Percentiles rank a stretch among this genome's conserved stretches.
Evolutionary conservation across 2,797 vertebrate genomes (phyloP).

Genomic region (Neostethus bicornis): DNA sequence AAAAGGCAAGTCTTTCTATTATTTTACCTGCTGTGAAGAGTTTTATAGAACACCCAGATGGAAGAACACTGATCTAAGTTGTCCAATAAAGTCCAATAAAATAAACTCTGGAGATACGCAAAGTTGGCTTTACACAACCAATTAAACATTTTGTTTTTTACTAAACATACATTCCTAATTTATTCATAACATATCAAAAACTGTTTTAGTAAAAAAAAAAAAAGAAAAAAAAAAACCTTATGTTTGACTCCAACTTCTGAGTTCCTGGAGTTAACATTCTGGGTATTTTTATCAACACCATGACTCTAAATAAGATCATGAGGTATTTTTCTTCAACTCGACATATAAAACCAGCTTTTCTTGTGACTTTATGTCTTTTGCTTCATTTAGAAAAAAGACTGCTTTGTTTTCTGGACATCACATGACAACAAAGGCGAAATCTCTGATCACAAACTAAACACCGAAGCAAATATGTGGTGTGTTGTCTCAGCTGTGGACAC

Average conservation of each 20-base stretch:
- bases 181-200: too few relatives aligned
- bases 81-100: slow-evolving; percentile 30
- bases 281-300: background rate
- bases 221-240: too few relatives aligned
- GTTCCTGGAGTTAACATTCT: too few relatives aligned
- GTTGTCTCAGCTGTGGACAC: background rate
- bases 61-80: slow-evolving; percentile 44
- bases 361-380: too few relatives aligned
- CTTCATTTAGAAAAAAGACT: too few relatives aligned
- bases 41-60: slow-evolving; percentile 50
- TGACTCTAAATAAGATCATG: background rate
- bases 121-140: slow-evolving; percentile 8
- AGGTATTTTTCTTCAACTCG: background rate
- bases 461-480: background rate
- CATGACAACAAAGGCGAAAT: background rate
- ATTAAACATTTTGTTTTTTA: slow-evolving; percentile 6
- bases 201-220: too few relatives aligned
- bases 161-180: background rate
- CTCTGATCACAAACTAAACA: background rate
- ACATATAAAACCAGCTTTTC: too few relatives aligned
- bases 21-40: slow-evolving; percentile 24
- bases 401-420: background rate
- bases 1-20: slow-evolving; percentile 18
- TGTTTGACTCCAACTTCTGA: too few relatives aligned
- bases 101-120: slow-evolving; percentile 20